Evolutionary conservation across 2,797 vertebrate species (phyloP).

Genomic region (Typhlichthys eigenmanni): DNA sequence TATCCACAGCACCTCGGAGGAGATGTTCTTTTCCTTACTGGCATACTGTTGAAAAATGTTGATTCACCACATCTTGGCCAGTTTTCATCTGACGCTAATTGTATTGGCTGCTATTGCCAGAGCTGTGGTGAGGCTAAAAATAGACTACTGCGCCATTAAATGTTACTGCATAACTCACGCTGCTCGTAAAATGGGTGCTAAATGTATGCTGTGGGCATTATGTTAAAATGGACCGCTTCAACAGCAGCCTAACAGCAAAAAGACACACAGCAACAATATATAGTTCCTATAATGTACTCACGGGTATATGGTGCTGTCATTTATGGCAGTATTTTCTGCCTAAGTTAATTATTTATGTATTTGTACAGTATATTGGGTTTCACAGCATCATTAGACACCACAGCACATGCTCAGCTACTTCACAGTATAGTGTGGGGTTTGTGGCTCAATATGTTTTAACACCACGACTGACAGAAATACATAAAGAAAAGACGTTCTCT

Average conservation of each 20-base stretch:
- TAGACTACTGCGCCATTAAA: constrained; percentile 39
- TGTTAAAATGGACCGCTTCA: neutral
- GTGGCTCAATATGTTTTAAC: constrained; percentile 8
- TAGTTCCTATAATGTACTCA: too few species aligned
- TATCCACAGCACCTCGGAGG: constrained; percentile 37
- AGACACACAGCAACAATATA: neutral
- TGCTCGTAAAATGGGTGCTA: constrained; percentile 7
- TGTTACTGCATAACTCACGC: constrained; percentile 31
- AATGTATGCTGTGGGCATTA: constrained; percentile 13
- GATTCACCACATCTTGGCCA: constrained; percentile 23
- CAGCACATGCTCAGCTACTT: too few species aligned
- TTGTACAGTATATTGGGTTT: too few species aligned
- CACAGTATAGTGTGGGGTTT: too few species aligned
- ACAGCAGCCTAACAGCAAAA: constrained; percentile 10
- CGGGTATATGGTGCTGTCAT: too few species aligned
- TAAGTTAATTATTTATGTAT: too few species aligned
- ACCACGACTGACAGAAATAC: constrained; percentile 19
- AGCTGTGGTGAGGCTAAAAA: constrained; percentile 38
- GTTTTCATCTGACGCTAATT: constrained; percentile 31
- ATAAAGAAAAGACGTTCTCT: neutral
- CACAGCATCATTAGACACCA: too few species aligned
- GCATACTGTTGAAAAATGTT: constrained; percentile 16
- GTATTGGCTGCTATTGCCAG: constrained; percentile 30
- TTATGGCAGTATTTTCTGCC: too few species aligned
- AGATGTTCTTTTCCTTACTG: constrained; percentile 17